These are phyloP conservation scores for Boleophthalmus pectinirostris DNA, from an alignment of 2,113 vertebrate species.

Conservation along the genomic window DNA sequence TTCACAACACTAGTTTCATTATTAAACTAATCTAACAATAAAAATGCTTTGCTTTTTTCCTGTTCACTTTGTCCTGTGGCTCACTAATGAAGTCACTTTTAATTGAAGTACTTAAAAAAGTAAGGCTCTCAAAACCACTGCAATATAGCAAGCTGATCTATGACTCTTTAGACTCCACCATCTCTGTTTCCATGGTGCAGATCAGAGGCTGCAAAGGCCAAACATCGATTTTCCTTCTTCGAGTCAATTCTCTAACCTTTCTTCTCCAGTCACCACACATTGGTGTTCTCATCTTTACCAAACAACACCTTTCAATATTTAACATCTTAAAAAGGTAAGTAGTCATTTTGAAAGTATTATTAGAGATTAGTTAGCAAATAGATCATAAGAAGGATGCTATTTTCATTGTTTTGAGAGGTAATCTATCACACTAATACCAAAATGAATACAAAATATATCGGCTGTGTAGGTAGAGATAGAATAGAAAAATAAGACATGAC, in stretches of 20 bases:
- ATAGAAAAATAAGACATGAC: slow-evolving; percentile 9
- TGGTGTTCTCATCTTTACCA: slow-evolving; percentile 31
- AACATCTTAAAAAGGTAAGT: background rate
- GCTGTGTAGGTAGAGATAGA: background rate
- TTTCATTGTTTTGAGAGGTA: slow-evolving; percentile 5
- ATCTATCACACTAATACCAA: background rate
- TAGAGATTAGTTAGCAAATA: slow-evolving; percentile 26
- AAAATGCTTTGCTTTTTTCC: slow-evolving; percentile 10
- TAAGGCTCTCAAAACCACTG: slow-evolving; percentile 53
- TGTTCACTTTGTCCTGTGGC: slow-evolving; percentile 52
- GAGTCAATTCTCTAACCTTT: slow-evolving; percentile 68
- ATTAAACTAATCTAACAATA: background rate
- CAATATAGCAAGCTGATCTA: slow-evolving; percentile 55
- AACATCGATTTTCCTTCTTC: slow-evolving; percentile 62
- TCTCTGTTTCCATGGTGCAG: slow-evolving; percentile 69
- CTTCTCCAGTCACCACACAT: slow-evolving; percentile 35
- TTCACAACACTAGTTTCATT: background rate
- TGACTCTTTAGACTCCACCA: slow-evolving; percentile 57
- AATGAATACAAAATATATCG: slow-evolving; percentile 1
- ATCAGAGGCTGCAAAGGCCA: slow-evolving; percentile 65
- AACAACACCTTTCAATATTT: slow-evolving; percentile 39
- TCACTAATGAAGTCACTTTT: slow-evolving; percentile 33
- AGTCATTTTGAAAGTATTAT: slow-evolving; percentile 16
- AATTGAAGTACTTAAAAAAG: slow-evolving; percentile 47
- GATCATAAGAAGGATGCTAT: slow-evolving; percentile 23